A percentile compares a stretch with the other conserved stretches of the same genome.
Evolutionary conservation across 1,140 invertebrate genomes (phyloP).

Genomic region (Holotrichia oblita): DNA sequence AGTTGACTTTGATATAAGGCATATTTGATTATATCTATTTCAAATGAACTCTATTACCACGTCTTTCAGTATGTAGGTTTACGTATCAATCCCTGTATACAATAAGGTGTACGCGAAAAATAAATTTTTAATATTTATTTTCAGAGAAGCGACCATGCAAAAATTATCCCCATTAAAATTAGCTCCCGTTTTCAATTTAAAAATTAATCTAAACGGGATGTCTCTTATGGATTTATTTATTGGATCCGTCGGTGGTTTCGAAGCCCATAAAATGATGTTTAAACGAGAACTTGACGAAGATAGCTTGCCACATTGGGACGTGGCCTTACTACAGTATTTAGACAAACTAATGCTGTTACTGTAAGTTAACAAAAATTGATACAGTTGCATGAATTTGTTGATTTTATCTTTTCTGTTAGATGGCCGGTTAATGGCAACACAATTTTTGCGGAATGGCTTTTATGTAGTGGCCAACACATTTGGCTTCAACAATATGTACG

Average conservation of each 20-base stretch:
- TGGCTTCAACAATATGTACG: slow-evolving; percentile 83
- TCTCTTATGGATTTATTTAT: slow-evolving; percentile 65
- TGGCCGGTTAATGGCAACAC: slow-evolving; percentile 84
- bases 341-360: slow-evolving; percentile 47
- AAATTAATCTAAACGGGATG: slow-evolving; percentile 54
- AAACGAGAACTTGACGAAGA: slow-evolving; percentile 58
- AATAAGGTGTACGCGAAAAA: too few species aligned
- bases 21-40: too few species aligned
- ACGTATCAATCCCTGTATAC: too few species aligned
- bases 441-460: slow-evolving; percentile 82
- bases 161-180: slow-evolving; percentile 56
- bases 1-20: too few species aligned
- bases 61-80: too few species aligned
- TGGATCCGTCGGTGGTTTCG: slow-evolving; percentile 62
- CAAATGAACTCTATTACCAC: too few species aligned
- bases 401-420: slow-evolving; percentile 58
- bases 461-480: slow-evolving; percentile 77
- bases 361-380: background rate
- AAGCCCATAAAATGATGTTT: slow-evolving; percentile 62
- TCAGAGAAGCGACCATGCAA: slow-evolving; percentile 54
- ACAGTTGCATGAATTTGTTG: background rate
- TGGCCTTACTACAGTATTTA: slow-evolving; percentile 66
- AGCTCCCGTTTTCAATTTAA: slow-evolving; percentile 55
- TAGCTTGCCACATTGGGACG: slow-evolving; percentile 64
- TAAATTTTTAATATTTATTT: too few species aligned